Percentiles rank a stretch among this genome's conserved stretches.
Conservation (phyloP, 2,797 vertebrate genomes). For the Rhynchotus rufescens region DNA sequence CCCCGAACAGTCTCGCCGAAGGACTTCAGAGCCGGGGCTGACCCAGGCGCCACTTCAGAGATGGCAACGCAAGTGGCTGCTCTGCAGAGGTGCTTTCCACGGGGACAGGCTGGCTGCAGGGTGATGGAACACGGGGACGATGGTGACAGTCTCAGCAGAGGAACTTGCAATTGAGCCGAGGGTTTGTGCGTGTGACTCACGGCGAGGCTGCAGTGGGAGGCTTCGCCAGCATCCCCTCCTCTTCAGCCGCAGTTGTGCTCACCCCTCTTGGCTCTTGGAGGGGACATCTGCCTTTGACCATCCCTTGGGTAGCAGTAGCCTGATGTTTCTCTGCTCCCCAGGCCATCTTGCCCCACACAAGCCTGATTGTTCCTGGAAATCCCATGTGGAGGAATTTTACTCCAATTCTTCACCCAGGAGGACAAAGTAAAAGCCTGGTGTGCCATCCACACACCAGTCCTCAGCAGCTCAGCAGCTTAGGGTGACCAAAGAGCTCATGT, state of each 20-base stretch:
- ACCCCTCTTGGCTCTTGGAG: not conserved
- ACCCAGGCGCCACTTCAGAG: not conserved
- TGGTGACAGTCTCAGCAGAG: not conserved
- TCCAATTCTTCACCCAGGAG: not conserved
- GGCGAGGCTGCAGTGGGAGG: not conserved
- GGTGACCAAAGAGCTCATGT: not conserved
- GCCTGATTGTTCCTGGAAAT: not conserved
- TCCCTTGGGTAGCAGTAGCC: rapidly evolving
- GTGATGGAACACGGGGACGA: not conserved
- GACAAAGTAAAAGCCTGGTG: not conserved
- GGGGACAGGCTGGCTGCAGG: not conserved
- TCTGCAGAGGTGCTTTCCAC: not conserved
- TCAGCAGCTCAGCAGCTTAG: not conserved
- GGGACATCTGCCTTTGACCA: rapidly evolving
- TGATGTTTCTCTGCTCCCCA: rapidly evolving
- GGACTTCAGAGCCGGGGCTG: not conserved
- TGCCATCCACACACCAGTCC: rapidly evolving
- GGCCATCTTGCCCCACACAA: not conserved
- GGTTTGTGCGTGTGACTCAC: not conserved
- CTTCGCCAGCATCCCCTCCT: not conserved
- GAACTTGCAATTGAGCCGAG: not conserved
- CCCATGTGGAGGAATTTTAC: not conserved
- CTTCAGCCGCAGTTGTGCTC: not conserved
- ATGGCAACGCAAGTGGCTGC: not conserved
- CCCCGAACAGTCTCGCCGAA: too few relatives aligned